These are phyloP conservation scores for Myripristis jacobus DNA, from an alignment of 2,797 vertebrate genomes.

Conservation along the genomic window DNA sequence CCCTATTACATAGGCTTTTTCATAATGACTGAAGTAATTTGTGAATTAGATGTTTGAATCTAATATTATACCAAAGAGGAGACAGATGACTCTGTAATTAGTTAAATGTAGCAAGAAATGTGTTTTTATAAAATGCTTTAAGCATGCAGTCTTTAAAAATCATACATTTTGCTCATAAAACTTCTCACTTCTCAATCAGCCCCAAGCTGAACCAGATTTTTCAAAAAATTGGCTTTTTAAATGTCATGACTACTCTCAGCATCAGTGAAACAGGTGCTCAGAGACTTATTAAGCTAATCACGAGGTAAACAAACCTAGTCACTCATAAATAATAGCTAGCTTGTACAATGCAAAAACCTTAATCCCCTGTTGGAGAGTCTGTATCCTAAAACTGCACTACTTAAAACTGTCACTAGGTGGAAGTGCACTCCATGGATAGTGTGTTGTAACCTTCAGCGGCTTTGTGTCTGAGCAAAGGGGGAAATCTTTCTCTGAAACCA, in stretches of 20 bases:
- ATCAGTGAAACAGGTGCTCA: not conserved
- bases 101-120: no score
- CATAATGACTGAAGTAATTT: no score
- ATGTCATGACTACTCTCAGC: not conserved
- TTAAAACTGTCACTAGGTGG: constrained; percentile 23
- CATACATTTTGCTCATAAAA: no score
- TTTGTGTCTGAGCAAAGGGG: not conserved
- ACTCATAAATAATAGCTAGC: not conserved
- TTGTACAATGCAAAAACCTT: not conserved
- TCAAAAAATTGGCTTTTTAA: not conserved
- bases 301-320: not conserved
- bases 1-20: no score
- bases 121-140: no score
- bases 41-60: no score
- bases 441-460: not conserved
- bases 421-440: not conserved
- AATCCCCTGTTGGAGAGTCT: constrained; percentile 3
- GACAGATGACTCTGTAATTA: no score
- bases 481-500: no score
- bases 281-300: not conserved
- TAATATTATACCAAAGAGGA: no score
- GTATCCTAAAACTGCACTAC: not conserved
- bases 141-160: no score
- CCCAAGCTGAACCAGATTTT: no score
- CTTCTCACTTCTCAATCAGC: no score